phyloP scores from a whole-genome alignment of 1,140 invertebrate species.

The Elymnias hypermnestra region DNA sequence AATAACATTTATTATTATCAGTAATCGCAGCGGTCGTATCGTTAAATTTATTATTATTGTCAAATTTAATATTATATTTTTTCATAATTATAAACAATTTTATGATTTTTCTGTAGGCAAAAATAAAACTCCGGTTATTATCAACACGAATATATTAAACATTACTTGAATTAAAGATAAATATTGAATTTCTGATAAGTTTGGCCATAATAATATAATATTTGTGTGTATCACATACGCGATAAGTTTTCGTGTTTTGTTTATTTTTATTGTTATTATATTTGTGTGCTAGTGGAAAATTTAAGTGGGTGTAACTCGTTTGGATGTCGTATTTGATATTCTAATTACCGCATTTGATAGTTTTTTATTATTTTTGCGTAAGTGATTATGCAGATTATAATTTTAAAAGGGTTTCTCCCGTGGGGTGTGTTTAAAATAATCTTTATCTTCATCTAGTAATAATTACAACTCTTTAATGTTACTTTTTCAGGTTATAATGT shows the following conservation, averaged over 20 bases:
- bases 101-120: conserved; percentile 1
- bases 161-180: conserved; percentile 53
- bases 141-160: conserved; percentile 39
- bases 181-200: conserved; percentile 54
- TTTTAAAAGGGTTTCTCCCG: too few relatives aligned
- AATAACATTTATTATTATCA: not conserved
- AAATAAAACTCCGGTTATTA: conserved; percentile 24
- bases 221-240: conserved; percentile 17
- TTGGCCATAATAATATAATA: conserved; percentile 48
- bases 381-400: not conserved
- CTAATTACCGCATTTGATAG: not conserved
- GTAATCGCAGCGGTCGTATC: too few relatives aligned
- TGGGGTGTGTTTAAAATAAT: too few relatives aligned
- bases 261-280: conserved; percentile 26
- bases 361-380: too few relatives aligned
- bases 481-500: too few relatives aligned
- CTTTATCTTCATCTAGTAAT: too few relatives aligned
- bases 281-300: conserved; percentile 13
- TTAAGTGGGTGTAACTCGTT: not conserved
- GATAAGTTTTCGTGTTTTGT: conserved; percentile 15
- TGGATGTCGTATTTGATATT: not conserved
- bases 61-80: not conserved
- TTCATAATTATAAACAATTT: conserved; percentile 4
- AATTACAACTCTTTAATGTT: too few relatives aligned
- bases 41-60: conserved; percentile 2